Conservation (phyloP, 2,113 vertebrate species). For the Gallinago media region DNA sequence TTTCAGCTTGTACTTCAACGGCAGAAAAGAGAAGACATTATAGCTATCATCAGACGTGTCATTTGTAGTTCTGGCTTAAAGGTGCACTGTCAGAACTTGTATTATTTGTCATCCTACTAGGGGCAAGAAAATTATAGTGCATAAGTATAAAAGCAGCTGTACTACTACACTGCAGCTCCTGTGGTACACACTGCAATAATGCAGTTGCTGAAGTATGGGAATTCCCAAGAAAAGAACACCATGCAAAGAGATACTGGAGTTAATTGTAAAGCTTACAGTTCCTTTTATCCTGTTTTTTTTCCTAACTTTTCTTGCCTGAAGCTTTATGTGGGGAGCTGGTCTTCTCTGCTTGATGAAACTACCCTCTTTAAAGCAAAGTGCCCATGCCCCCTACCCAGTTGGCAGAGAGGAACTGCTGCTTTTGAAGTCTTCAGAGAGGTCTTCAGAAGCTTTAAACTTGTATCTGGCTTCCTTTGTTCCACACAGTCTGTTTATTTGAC, state of each 20-base stretch:
- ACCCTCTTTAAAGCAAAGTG: neutral
- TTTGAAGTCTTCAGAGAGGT: neutral
- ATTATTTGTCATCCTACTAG: neutral
- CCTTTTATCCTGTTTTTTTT: neutral
- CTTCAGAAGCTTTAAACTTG: neutral
- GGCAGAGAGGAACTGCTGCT: neutral
- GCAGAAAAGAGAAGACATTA: neutral
- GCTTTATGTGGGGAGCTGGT: neutral
- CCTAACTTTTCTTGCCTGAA: neutral
- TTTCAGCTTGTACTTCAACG: slow-evolving; percentile 12
- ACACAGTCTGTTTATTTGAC: neutral
- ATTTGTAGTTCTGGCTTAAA: slow-evolving; percentile 21
- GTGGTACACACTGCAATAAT: neutral
- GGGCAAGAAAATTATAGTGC: neutral
- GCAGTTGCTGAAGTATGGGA: neutral
- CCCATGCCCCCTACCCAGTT: neutral
- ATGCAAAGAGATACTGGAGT: neutral
- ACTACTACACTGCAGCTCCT: neutral
- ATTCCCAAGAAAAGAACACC: neutral
- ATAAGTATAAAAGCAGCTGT: neutral
- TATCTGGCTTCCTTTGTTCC: slow-evolving; percentile 36
- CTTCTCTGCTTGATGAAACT: neutral
- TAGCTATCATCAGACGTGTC: neutral
- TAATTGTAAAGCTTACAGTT: neutral
- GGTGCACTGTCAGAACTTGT: slow-evolving; percentile 3